Evolutionary conservation across 92 coral and sea anemone genomes (phyloP).

Genomic region (Montipora capitata): DNA sequence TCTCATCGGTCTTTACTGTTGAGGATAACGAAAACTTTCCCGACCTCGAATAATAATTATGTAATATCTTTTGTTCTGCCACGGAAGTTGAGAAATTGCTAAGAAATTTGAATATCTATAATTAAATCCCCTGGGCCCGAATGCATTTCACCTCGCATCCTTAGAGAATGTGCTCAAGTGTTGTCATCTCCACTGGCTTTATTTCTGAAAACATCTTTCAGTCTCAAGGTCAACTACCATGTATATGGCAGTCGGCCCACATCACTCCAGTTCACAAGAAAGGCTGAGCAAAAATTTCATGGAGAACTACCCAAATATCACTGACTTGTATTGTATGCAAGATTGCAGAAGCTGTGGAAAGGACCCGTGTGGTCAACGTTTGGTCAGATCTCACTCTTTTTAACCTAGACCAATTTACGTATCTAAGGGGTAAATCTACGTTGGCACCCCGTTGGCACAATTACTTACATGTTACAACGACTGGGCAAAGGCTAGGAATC

Average conservation of each 20-base stretch:
- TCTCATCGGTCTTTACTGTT: too few species aligned
- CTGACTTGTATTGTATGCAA: constrained; percentile 68
- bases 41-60: constrained; percentile 13
- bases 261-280: constrained; percentile 75
- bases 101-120: constrained; percentile 26
- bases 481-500: constrained; percentile 54
- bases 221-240: constrained; percentile 58
- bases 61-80: constrained; percentile 59
- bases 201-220: constrained; percentile 64
- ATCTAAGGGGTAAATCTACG: constrained; percentile 45
- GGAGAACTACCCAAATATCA: constrained; percentile 75
- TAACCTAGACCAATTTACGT: constrained; percentile 60
- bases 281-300: constrained; percentile 54
- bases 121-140: constrained; percentile 77
- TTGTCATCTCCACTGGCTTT: constrained; percentile 49
- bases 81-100: constrained; percentile 65
- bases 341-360: constrained; percentile 62
- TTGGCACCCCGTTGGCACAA: constrained; percentile 54
- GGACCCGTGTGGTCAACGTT: constrained; percentile 37
- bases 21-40: too few species aligned
- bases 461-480: constrained; percentile 46
- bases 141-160: constrained; percentile 47
- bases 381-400: constrained; percentile 36
- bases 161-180: constrained; percentile 62
- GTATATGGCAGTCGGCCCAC: constrained; percentile 59